Base-by-base conservation (phyloP, 1,140 invertebrate genomes). In the Vanessa tameamea region DNA sequence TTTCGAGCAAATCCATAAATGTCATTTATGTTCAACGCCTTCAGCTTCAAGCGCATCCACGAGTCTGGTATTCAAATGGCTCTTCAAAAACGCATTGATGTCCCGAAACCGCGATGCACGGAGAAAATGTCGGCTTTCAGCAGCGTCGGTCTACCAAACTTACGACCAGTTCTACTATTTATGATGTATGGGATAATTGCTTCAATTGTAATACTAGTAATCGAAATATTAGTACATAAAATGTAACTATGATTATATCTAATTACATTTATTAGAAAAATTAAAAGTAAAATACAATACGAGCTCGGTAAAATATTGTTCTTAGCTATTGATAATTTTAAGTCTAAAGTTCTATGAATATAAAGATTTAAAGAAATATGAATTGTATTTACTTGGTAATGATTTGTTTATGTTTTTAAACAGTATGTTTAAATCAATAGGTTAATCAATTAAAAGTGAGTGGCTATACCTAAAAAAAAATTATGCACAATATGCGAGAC, bases 1-100 rank as follows among this genome's bases (percentile, higher is more conserved):
- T 3, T 31, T 31, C 37, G 1, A 43, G 37, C 9, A 43, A 43
- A 51, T 51, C 5, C 0, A 51, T 51, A 51, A 51, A 51, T 31
- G n/a, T 47, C 23, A 13, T 37, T 7, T 57, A 48, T 16, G 37
- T 31, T 51, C 68, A 47, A 23, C 63, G 69, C 20, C 74, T 77
- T 20, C 76, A 92, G 90, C 0, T 86, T 88, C 64, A 90, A 90
- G 16, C 84, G 84, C 14, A 81, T 91, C n/a, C 82, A 82, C 8
- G 90, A 92, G 61, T 81, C 82, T 1, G 90, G 90, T 3, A 79
- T 92, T 31, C 80, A 85, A 20, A 81, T 79, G 37, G 86, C 84
- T 2, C 53, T 87, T 3, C 78, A 80, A 43, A 79, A 76, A 9
- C 84, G 90, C 4, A 69, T 80, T 14, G 80, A 81, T 53, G 79